Conservation (phyloP, 1,140 invertebrate species). For the Drosophila oshimai region DNA sequence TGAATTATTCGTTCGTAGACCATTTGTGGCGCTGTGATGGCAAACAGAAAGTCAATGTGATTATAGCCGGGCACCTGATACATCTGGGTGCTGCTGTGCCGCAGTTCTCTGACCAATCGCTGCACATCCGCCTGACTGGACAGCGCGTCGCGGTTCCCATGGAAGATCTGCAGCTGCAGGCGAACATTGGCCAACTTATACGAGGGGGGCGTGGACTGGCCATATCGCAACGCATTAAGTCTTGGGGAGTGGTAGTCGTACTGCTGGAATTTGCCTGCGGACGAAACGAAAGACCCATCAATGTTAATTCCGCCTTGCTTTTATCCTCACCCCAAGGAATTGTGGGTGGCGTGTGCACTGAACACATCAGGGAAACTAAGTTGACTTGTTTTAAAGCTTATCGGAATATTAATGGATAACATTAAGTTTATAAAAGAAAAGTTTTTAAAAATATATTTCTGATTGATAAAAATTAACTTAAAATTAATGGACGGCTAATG, state of each 20-base stretch:
- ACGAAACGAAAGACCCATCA: constrained; percentile 1
- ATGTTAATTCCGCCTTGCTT: neutral
- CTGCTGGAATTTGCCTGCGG: constrained; percentile 68
- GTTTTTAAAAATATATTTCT: too few species aligned
- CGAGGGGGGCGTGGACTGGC: constrained; percentile 50
- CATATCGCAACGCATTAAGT: constrained; percentile 52
- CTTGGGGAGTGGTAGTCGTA: constrained; percentile 53
- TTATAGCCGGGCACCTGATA: constrained; percentile 67
- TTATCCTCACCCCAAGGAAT: neutral
- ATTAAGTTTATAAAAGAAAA: too few species aligned
- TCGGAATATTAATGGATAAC: too few species aligned
- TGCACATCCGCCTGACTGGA: constrained; percentile 53
- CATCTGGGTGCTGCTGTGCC: constrained; percentile 43
- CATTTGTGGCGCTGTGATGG: constrained; percentile 41
- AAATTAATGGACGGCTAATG: too few species aligned
- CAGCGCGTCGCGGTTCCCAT: constrained; percentile 59
- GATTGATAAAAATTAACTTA: too few species aligned
- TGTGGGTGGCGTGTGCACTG: neutral
- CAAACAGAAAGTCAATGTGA: constrained; percentile 75
- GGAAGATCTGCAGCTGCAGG: constrained; percentile 63
- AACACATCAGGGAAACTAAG: neutral
- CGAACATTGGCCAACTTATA: constrained; percentile 64
- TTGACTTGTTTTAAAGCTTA: neutral
- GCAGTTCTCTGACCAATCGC: constrained; percentile 36
- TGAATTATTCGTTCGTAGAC: constrained; percentile 68